A percentile compares a stretch with the other conserved stretches of the same genome.
Conservation (phyloP, 2,113 vertebrate genomes). For the Ptilonorhynchus violaceus region DNA sequence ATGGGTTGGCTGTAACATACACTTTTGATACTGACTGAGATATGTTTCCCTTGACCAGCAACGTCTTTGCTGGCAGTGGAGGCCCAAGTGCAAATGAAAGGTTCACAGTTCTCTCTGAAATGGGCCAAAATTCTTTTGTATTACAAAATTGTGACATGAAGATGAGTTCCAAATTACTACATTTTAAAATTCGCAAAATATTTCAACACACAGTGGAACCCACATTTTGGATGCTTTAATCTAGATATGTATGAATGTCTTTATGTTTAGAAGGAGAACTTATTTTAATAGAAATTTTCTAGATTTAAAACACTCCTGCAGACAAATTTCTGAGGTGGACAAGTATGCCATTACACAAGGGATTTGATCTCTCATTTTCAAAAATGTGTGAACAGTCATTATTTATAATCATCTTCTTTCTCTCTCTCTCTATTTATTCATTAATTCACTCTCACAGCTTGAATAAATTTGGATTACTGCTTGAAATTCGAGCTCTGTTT, state of each 20-base stretch:
- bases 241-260: background rate
- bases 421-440: background rate
- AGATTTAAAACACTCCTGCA: background rate
- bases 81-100: background rate
- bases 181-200: background rate
- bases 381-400: background rate
- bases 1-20: background rate
- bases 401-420: background rate
- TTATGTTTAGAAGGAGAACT: background rate
- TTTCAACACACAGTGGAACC: background rate
- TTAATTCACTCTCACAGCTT: rapidly evolving
- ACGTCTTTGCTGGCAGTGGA: background rate
- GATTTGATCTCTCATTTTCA: background rate
- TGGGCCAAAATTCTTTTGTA: background rate
- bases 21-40: background rate
- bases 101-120: background rate
- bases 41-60: background rate
- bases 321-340: background rate
- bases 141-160: background rate
- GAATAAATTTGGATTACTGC: background rate
- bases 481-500: background rate
- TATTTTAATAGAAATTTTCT: background rate
- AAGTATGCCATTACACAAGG: background rate
- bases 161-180: background rate
- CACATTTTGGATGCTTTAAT: background rate